Conservation (phyloP, 2,888 invertebrate genomes). For the Trachelus stipa region DNA sequence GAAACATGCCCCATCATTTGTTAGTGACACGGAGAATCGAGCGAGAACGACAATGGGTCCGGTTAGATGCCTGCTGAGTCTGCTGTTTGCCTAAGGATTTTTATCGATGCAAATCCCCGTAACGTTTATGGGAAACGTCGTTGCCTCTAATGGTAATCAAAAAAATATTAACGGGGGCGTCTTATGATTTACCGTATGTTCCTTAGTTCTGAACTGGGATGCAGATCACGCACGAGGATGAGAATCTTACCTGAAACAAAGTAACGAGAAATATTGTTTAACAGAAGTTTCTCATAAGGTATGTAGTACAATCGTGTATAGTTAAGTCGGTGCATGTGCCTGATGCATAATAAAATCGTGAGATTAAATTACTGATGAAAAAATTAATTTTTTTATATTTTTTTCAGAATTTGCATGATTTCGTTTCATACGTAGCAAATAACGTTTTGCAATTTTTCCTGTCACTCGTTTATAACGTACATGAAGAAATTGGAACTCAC, state of each 20-base stretch:
- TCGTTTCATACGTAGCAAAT: neutral
- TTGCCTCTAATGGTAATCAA: constrained; percentile 14
- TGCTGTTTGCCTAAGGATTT: neutral
- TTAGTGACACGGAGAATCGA: constrained; percentile 36
- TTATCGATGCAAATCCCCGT: constrained; percentile 3
- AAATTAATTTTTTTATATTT: neutral
- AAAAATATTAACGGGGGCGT: constrained; percentile 23
- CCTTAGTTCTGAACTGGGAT: neutral
- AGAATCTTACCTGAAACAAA: constrained; percentile 43
- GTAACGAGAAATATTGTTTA: constrained; percentile 13
- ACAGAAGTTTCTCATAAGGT: neutral
- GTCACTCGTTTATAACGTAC: neutral
- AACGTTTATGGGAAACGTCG: constrained; percentile 16
- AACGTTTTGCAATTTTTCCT: neutral
- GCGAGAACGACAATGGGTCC: constrained; percentile 40
- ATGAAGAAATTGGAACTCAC: neutral
- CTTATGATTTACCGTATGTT: constrained; percentile 25
- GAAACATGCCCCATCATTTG: constrained; percentile 45
- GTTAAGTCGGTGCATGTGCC: neutral
- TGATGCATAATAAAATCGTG: neutral
- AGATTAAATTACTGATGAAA: neutral
- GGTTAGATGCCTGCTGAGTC: constrained; percentile 13
- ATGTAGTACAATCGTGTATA: neutral
- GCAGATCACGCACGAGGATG: neutral
- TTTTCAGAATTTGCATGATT: too few relatives aligned